Conservation (phyloP, 2,888 invertebrate species). For the Monopis laevigella region DNA sequence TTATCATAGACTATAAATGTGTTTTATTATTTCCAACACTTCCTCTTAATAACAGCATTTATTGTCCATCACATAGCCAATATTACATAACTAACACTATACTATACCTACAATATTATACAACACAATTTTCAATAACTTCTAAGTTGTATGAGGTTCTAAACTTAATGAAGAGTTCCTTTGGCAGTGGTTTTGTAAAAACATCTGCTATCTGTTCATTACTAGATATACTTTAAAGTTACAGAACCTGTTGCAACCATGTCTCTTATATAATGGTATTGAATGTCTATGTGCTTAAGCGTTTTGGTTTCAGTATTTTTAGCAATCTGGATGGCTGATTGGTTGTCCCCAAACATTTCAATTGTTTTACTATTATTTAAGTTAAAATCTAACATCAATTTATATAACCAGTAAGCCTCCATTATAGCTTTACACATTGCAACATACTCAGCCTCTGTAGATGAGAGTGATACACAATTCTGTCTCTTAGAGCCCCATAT, state of each 20-base stretch:
- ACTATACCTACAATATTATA: neutral
- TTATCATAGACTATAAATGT: too few relatives aligned
- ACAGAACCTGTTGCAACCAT: too few relatives aligned
- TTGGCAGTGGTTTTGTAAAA: neutral
- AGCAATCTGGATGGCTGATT: neutral
- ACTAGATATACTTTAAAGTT: neutral
- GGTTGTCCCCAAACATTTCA: neutral
- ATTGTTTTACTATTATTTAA: neutral
- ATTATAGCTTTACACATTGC: constrained; percentile 4
- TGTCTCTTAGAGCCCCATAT: constrained; percentile 12
- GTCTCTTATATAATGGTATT: too few relatives aligned
- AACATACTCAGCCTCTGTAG: constrained; percentile 15
- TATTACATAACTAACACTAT: too few relatives aligned
- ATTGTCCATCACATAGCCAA: too few relatives aligned
- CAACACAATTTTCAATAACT: neutral
- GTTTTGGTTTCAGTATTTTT: neutral
- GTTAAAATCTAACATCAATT: neutral
- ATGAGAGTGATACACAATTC: constrained; percentile 10
- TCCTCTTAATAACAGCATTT: too few relatives aligned
- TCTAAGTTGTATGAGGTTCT: neutral
- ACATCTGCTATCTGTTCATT: neutral
- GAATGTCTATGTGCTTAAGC: neutral
- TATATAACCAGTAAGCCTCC: neutral
- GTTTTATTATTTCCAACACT: too few relatives aligned
- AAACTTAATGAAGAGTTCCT: neutral